Evolutionary conservation across 2,797 vertebrate species (phyloP).

Genomic region (Acanthopagrus latus): DNA sequence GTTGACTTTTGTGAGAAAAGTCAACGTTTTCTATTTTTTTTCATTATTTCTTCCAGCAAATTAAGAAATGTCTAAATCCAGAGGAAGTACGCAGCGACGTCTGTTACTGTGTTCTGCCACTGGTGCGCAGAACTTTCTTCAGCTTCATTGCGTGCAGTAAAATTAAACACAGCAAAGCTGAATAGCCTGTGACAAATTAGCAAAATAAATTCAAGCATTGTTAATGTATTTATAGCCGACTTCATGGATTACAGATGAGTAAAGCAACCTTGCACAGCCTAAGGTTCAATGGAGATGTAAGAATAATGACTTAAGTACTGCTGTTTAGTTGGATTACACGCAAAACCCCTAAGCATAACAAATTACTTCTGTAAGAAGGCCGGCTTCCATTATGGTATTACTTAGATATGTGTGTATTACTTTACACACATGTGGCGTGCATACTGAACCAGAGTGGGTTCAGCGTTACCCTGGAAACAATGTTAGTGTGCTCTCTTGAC

Average conservation of each 20-base stretch:
- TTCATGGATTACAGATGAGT: conserved; percentile 51
- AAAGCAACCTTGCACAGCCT: conserved; percentile 36
- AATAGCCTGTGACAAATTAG: conserved; percentile 59
- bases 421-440: conserved; percentile 29
- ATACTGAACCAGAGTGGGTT: conserved; percentile 23
- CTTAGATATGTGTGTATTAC: conserved; percentile 1
- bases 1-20: conserved; percentile 26
- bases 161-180: conserved; percentile 39
- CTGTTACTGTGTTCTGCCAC: conserved; percentile 29
- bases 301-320: conserved; percentile 62
- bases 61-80: conserved; percentile 28
- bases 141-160: conserved; percentile 26
- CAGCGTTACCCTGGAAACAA: neutral
- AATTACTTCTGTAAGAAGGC: conserved; percentile 51
- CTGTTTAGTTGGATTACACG: conserved; percentile 68
- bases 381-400: conserved; percentile 53
- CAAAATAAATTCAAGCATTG: conserved; percentile 50
- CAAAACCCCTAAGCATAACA: conserved; percentile 59
- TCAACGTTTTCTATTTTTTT: conserved; percentile 10
- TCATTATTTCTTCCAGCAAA: neutral
- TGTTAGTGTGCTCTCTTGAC: neutral
- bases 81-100: conserved; percentile 14
- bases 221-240: conserved; percentile 51
- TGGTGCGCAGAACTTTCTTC: conserved; percentile 20
- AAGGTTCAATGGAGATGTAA: conserved; percentile 55